These are phyloP conservation scores for Perca fluviatilis DNA, from an alignment of 2,113 vertebrate genomes.

Conservation along the genomic window DNA sequence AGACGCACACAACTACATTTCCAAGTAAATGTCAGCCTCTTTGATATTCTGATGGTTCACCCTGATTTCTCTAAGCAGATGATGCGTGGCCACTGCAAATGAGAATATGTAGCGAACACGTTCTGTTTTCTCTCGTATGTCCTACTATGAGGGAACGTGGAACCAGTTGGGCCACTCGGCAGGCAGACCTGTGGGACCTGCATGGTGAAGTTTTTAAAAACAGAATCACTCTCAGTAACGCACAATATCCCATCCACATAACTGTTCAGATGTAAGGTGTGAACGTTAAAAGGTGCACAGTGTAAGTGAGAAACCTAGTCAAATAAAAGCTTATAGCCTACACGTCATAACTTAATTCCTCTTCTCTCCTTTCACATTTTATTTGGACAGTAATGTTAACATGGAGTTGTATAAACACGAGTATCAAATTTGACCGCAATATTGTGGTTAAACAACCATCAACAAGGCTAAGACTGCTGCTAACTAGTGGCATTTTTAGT, in stretches of 20 bases:
- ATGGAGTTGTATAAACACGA: background rate
- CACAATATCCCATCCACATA: background rate
- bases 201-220: slow-evolving; percentile 20
- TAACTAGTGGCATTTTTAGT: background rate
- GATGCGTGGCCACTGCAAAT: slow-evolving; percentile 77
- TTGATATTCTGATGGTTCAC: slow-evolving; percentile 79
- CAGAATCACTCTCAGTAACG: background rate
- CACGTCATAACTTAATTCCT: background rate
- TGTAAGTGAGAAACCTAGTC: background rate
- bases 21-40: slow-evolving; percentile 80
- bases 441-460: background rate
- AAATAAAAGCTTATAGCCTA: background rate
- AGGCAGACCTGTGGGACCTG: slow-evolving; percentile 33
- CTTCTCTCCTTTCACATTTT: background rate
- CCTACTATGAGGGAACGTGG: slow-evolving; percentile 40
- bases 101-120: slow-evolving; percentile 59
- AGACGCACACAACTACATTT: slow-evolving; percentile 51
- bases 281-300: background rate
- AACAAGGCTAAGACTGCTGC: background rate
- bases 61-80: slow-evolving; percentile 77
- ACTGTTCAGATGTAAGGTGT: slow-evolving; percentile 18
- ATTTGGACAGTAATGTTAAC: background rate
- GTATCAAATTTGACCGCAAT: background rate
- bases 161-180: slow-evolving; percentile 59
- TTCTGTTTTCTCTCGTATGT: slow-evolving; percentile 43